Evolutionary conservation across 2,888 invertebrate species (phyloP), one percentile per base, ranked within the genome.

Genomic region (Acanthoscelides obtectus): DNA sequence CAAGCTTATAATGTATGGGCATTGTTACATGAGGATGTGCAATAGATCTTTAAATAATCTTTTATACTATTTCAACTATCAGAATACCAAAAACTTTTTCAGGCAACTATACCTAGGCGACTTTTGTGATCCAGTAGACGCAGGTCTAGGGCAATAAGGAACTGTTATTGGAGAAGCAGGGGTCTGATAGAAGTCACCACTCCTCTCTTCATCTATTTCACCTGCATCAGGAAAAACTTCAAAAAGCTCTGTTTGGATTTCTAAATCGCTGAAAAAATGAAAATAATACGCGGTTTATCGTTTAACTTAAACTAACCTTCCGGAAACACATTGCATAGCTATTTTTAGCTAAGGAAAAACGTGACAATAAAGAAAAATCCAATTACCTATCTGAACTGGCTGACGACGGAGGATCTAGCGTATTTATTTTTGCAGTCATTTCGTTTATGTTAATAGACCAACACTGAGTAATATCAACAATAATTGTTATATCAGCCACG

Each of bases 371-470:
- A 27, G 20, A 25, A 27, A 66, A 68, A 27, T 66, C 21, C 12
- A 68, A 72, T 87, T 91, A 95, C 95, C 95, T 95, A 88, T 95
- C 95, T 76, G 95, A 95, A 86, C 95, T 96, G 76, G 95, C 95
- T 74, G 95, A 95, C 84, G 95, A 95, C 80, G 94, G 94, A 78
- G 94, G 94, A 87, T 95, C 95, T 82, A 93, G 91, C 84, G 90
- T 90, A 81, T 84, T 86, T 77, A 88, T 83, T 81, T 87, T 88
- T 68, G 88, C 87, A 80, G 88, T 88, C 88, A 88, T 88, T 70
- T 72, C 22, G 6, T 45, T 12, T 45, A 45, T 45, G 45, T 1
- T 45, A 1, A 17, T 25, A 25, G 25, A 5, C 8, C 8, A 25
- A 45, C 45, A 45, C 45, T 6, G 45, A 4, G 17, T 12, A 45